A percentile compares a stretch with the other conserved stretches of the same genome.
Evolutionary conservation across 2,113 vertebrate species (phyloP).

Genomic region (Suricata suricatta): DNA sequence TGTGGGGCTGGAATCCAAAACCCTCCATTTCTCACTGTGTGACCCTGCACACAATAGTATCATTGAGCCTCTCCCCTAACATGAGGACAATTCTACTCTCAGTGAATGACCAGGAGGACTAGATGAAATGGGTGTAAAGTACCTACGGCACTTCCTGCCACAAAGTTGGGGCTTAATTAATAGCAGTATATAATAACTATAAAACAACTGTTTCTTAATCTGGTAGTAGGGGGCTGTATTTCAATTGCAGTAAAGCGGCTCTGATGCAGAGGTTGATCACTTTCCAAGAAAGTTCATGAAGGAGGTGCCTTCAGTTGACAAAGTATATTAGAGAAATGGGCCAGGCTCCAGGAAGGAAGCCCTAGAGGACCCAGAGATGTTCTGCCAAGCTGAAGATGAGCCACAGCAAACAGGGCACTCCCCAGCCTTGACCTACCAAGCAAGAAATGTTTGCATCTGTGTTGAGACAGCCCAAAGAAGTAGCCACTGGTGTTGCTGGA

Average conservation of each 20-base stretch:
- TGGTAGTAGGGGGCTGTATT: not conserved
- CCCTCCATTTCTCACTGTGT: not conserved
- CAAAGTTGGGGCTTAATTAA: not conserved
- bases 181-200: not conserved
- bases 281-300: conserved; percentile 4
- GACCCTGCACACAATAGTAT: not conserved
- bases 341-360: not conserved
- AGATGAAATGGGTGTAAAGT: not conserved
- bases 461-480: not conserved
- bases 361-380: not conserved
- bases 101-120: not conserved
- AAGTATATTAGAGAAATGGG: not conserved
- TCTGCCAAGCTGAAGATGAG: not conserved
- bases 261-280: not conserved
- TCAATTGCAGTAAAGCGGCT: not conserved
- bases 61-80: not conserved
- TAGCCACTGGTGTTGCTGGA: not conserved
- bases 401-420: not conserved
- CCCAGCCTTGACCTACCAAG: conserved; percentile 3
- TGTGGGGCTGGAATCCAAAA: not conserved
- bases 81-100: not conserved
- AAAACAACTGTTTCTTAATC: not conserved
- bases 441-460: not conserved
- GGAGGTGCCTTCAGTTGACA: not conserved
- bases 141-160: not conserved